These are phyloP conservation scores for Hippopotamus amphibius DNA, from an alignment of 2,113 vertebrate genomes.

Conservation along the genomic window DNA sequence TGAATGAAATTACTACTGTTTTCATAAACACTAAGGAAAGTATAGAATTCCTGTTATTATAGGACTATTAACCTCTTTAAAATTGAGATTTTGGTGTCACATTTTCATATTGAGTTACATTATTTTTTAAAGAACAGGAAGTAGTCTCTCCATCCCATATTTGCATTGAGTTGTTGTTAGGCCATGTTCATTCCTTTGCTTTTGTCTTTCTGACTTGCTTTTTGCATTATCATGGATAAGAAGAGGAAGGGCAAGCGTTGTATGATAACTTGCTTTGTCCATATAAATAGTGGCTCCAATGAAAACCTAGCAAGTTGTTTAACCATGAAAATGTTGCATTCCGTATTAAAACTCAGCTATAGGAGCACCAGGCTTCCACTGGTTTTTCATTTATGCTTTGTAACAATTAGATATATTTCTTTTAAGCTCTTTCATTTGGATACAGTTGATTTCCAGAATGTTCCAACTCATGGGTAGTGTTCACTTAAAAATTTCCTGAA, in stretches of 20 bases:
- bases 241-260: neutral
- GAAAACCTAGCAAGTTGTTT: neutral
- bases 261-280: slow-evolving; percentile 1
- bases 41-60: neutral
- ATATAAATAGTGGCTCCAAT: neutral
- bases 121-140: neutral
- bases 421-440: neutral
- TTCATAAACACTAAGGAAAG: neutral
- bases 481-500: slow-evolving; percentile 36
- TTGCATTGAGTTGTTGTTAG: slow-evolving; percentile 28
- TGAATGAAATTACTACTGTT: slow-evolving; percentile 53
- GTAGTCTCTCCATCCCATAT: neutral
- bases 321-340: neutral
- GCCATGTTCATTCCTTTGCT: slow-evolving; percentile 21
- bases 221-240: neutral
- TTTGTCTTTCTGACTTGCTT: slow-evolving; percentile 45
- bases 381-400: slow-evolving; percentile 25
- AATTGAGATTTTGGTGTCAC: neutral
- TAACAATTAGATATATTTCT: neutral
- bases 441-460: slow-evolving; percentile 2
- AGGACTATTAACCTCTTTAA: neutral
- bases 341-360: slow-evolving; percentile 19
- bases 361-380: neutral
- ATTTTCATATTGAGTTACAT: slow-evolving; percentile 13
- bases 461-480: neutral